Percentiles rank a stretch among this genome's conserved stretches.
These are phyloP conservation scores for Metaphire vulgaris DNA, from an alignment of 1,140 invertebrate species.

Conservation along the genomic window DNA sequence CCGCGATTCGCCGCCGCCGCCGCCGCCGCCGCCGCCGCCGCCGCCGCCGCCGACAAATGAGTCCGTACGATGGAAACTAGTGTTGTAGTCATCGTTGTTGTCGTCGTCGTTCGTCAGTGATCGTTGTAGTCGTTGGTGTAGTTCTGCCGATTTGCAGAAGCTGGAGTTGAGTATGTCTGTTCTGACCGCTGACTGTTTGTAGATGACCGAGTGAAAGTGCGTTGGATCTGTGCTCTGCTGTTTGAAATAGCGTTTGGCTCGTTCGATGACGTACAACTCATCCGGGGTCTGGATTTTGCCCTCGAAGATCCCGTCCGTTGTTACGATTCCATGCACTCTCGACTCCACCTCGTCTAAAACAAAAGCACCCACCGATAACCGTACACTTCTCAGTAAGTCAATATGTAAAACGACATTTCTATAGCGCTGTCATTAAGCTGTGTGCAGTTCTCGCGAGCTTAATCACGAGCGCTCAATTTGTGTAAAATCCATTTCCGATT, in stretches of 20 bases:
- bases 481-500: no score
- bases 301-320: constrained; percentile 77
- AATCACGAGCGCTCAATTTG: no score
- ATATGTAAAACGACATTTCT: no score
- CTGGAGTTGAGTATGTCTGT: constrained; percentile 35
- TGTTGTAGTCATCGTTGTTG: no score
- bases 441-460: no score
- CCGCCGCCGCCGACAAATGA: neutral
- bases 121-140: constrained; percentile 47
- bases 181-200: constrained; percentile 70
- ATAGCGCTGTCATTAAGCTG: no score
- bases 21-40: no score
- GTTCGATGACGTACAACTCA: constrained; percentile 77
- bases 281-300: constrained; percentile 77
- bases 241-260: constrained; percentile 63
- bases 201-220: constrained; percentile 71
- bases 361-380: constrained; percentile 13
- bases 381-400: no score
- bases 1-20: no score
- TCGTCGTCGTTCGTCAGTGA: neutral
- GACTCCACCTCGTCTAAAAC: constrained; percentile 73
- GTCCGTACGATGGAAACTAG: no score
- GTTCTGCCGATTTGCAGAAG: constrained; percentile 57
- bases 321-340: constrained; percentile 75
- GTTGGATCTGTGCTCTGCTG: constrained; percentile 25